Percentiles rank a stretch among this genome's conserved stretches.
These are phyloP conservation scores for Saturnia pavonia DNA, from an alignment of 2,888 invertebrate species.

Conservation along the genomic window DNA sequence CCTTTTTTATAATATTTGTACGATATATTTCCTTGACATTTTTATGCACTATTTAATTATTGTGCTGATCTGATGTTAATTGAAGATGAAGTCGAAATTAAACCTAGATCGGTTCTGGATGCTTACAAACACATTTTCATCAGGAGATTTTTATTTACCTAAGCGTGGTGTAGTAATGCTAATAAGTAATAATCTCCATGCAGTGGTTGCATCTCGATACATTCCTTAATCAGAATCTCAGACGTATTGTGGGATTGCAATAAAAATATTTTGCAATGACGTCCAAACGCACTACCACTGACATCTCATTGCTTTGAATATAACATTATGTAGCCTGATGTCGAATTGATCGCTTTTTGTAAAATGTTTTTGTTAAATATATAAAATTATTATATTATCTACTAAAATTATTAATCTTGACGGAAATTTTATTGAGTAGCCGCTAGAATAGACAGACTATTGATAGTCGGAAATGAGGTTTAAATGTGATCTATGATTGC, in stretches of 20 bases:
- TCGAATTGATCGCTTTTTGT: neutral
- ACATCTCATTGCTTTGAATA: neutral
- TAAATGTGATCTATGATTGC: neutral
- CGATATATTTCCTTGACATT: neutral
- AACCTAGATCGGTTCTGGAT: neutral
- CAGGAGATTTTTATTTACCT: neutral
- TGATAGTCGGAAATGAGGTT: neutral
- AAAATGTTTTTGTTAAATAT: neutral
- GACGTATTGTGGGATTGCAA: neutral
- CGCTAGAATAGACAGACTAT: neutral
- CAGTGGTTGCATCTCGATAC: neutral
- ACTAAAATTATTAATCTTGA: too few species aligned
- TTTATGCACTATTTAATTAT: neutral
- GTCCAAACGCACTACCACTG: neutral
- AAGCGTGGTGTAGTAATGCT: neutral
- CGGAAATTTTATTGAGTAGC: neutral
- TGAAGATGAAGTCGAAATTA: neutral
- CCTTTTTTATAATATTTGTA: neutral
- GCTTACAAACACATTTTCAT: neutral
- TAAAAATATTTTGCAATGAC: neutral
- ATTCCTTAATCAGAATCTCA: neutral
- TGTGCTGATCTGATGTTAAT: neutral
- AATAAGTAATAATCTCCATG: neutral
- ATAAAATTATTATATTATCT: neutral
- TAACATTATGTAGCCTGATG: neutral